Evolutionary conservation across 1,140 invertebrate genomes (phyloP).

Genomic region (Micrasema longulum): DNA sequence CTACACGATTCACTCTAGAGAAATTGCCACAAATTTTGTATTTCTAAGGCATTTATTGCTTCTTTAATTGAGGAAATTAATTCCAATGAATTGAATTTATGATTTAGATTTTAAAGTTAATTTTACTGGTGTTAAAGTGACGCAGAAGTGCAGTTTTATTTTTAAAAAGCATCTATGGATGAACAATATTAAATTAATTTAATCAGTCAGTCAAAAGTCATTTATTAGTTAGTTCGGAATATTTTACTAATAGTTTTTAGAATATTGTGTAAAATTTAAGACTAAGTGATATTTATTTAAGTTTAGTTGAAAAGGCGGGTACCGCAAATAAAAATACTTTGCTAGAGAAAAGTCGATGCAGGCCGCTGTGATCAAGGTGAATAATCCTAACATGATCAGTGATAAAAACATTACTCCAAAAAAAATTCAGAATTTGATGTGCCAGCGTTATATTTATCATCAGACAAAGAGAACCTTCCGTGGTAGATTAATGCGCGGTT

Average conservation of each 20-base stretch:
- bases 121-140: background rate
- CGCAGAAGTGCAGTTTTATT: background rate
- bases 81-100: slow-evolving; percentile 14
- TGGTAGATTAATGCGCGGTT: slow-evolving; percentile 22
- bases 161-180: background rate
- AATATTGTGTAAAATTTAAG: background rate
- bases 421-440: background rate
- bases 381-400: slow-evolving; percentile 26
- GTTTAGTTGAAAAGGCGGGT: too few relatives aligned
- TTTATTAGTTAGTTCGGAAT: background rate
- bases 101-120: background rate
- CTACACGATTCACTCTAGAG: background rate
- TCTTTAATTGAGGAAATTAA: slow-evolving; percentile 12
- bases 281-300: too few relatives aligned
- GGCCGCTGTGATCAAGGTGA: background rate
- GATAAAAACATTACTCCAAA: slow-evolving; percentile 16
- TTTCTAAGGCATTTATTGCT: background rate
- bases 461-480: slow-evolving; percentile 5
- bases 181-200: background rate
- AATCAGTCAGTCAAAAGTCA: background rate
- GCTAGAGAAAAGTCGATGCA: slow-evolving; percentile 10
- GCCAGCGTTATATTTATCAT: background rate
- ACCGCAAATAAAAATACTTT: background rate
- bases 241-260: background rate
- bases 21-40: slow-evolving; percentile 10